Conservation (phyloP, 1,140 invertebrate genomes). For the Procambarus virginalis region DNA sequence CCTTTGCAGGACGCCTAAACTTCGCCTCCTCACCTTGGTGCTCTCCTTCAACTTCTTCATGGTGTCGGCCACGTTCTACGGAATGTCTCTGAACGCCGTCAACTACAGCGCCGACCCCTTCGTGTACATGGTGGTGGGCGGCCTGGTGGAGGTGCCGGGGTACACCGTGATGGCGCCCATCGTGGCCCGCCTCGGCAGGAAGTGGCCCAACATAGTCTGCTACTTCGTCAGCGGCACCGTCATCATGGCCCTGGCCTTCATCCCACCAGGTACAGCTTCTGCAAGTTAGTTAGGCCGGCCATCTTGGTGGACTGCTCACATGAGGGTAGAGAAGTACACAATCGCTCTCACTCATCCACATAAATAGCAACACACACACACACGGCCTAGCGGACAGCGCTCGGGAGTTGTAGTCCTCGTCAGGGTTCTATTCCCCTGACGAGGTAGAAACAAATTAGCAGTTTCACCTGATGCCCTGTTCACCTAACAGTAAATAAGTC, state of each 20-base stretch:
- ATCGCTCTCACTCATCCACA: too few species aligned
- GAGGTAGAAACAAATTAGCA: too few species aligned
- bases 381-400: too few species aligned
- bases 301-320: too few species aligned
- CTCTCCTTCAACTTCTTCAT: slow-evolving; percentile 86
- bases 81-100: slow-evolving; percentile 80
- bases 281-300: too few species aligned
- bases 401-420: too few species aligned
- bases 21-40: slow-evolving; percentile 83
- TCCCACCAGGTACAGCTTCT: slow-evolving; percentile 5
- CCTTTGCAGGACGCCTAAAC: slow-evolving; percentile 77
- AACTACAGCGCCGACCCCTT: slow-evolving; percentile 50
- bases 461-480: too few species aligned
- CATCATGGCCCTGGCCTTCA: slow-evolving; percentile 37
- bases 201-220: slow-evolving; percentile 13
- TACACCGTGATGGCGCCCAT: slow-evolving; percentile 43
- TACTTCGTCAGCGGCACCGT: slow-evolving; percentile 32
- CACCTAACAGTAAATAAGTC: too few species aligned
- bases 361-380: too few species aligned
- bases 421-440: too few species aligned
- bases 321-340: too few species aligned
- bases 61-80: slow-evolving; percentile 81
- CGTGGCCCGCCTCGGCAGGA: slow-evolving; percentile 33
- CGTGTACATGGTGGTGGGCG: slow-evolving; percentile 41
- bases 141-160: slow-evolving; percentile 45